phyloP scores from a whole-genome alignment of 2,888 invertebrate species.

The Lycia hirtaria region DNA sequence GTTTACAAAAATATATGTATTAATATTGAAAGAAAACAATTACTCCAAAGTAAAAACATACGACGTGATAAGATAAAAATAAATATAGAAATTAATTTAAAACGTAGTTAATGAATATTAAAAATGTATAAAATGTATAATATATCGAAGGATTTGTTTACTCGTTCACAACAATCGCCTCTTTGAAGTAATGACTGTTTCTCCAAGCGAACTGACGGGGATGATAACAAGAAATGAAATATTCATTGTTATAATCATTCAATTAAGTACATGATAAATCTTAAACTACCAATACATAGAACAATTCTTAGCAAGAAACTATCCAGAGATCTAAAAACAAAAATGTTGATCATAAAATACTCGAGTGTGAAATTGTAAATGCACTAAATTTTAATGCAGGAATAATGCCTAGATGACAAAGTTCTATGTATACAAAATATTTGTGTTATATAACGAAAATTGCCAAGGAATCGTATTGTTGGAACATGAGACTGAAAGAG shows the following conservation, averaged over 20 bases:
- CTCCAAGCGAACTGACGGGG: constrained; percentile 94
- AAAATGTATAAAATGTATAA: constrained; percentile 82
- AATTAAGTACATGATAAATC: constrained; percentile 20
- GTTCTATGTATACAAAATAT: background rate
- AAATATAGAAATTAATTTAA: constrained; percentile 67
- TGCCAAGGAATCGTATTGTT: background rate
- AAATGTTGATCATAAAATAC: background rate
- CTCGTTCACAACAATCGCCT: constrained; percentile 96
- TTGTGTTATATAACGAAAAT: background rate
- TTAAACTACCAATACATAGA: constrained; percentile 32
- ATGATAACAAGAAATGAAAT: constrained; percentile 73
- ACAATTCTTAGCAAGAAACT: background rate
- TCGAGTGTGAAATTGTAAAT: background rate
- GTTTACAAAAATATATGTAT: constrained; percentile 42
- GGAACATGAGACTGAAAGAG: background rate
- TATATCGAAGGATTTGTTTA: constrained; percentile 84
- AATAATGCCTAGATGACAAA: background rate
- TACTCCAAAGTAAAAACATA: constrained; percentile 51
- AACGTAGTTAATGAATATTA: constrained; percentile 76
- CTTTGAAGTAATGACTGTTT: constrained; percentile 98
- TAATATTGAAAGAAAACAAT: constrained; percentile 45
- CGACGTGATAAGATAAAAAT: constrained; percentile 63
- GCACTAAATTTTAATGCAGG: background rate
- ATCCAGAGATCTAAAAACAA: background rate
- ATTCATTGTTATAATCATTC: constrained; percentile 63